Percentiles rank a stretch among this genome's conserved stretches.
Evolutionary conservation across 2,113 vertebrate species (phyloP).

Genomic region (Bubo blakistoni): DNA sequence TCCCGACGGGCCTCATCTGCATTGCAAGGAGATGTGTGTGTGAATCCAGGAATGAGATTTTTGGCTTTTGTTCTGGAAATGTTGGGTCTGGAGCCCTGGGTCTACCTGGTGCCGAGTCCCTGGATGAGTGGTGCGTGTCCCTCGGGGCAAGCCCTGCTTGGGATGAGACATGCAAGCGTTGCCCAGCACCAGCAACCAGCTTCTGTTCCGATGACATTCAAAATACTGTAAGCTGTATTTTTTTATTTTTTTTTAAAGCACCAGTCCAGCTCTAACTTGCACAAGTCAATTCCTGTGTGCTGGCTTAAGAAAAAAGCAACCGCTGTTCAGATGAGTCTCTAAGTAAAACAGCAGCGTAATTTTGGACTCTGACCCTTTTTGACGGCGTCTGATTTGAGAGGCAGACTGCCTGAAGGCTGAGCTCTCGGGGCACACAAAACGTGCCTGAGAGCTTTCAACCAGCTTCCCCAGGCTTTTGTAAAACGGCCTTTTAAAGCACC

Average conservation of each 20-base stretch:
- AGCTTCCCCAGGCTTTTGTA: background rate
- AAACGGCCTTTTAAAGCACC: background rate
- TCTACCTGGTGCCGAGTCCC: background rate
- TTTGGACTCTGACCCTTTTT: background rate
- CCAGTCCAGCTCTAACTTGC: background rate
- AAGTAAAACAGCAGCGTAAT: background rate
- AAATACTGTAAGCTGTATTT: background rate
- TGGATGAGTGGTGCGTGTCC: background rate
- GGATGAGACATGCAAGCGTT: background rate
- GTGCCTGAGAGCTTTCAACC: background rate
- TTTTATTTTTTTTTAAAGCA: background rate
- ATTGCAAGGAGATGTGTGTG: background rate
- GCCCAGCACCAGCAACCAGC: background rate
- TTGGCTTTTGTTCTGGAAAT: background rate
- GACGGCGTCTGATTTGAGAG: background rate
- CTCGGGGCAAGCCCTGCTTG: accelerated
- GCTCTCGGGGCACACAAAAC: background rate
- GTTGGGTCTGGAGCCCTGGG: background rate
- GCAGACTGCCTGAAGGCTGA: background rate
- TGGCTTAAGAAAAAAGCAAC: background rate
- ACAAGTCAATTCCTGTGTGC: background rate
- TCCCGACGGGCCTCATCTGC: background rate
- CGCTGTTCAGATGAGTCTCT: background rate
- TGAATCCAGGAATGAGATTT: background rate
- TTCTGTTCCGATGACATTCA: background rate